These are phyloP conservation scores for Maccullochella peelii DNA, from an alignment of 2,113 vertebrate species.

Conservation along the genomic window DNA sequence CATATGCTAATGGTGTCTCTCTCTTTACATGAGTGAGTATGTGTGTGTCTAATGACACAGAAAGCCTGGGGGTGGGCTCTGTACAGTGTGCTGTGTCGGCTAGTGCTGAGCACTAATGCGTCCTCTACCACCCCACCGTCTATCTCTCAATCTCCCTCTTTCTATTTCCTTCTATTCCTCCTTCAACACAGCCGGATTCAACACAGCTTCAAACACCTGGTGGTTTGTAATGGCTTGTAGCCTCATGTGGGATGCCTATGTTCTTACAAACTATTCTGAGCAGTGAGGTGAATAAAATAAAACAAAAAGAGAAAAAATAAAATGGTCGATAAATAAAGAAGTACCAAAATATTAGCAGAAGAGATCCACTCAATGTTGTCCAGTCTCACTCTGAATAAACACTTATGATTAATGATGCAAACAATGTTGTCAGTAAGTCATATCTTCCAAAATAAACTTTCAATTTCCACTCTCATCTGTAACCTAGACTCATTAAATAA, in stretches of 20 bases:
- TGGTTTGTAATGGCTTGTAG: slow-evolving; percentile 22
- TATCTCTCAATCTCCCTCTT: slow-evolving; percentile 32
- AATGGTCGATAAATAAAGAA: not conserved
- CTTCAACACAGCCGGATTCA: slow-evolving; percentile 21
- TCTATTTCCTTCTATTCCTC: not conserved
- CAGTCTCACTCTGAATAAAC: slow-evolving; percentile 1
- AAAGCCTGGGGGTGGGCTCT: slow-evolving; percentile 61
- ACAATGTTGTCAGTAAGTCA: not conserved
- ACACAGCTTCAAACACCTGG: slow-evolving; percentile 19
- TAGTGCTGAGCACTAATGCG: slow-evolving; percentile 34
- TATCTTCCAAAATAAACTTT: not conserved
- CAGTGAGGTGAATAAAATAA: not conserved
- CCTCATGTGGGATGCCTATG: not conserved
- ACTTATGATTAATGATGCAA: not conserved
- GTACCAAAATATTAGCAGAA: not conserved
- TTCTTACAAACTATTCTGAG: slow-evolving; percentile 21
- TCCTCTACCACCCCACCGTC: slow-evolving; percentile 4
- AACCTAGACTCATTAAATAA: not conserved
- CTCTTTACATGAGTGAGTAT: slow-evolving; percentile 50
- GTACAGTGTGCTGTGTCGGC: slow-evolving; percentile 30
- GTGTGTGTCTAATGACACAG: slow-evolving; percentile 74
- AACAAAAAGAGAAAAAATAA: not conserved
- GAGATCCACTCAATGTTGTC: not conserved
- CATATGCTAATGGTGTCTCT: slow-evolving; percentile 72
- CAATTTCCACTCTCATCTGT: slow-evolving; percentile 10